phyloP scores from a whole-genome alignment of 2,888 invertebrate genomes.

The Synanthedon tipuliformis region DNA sequence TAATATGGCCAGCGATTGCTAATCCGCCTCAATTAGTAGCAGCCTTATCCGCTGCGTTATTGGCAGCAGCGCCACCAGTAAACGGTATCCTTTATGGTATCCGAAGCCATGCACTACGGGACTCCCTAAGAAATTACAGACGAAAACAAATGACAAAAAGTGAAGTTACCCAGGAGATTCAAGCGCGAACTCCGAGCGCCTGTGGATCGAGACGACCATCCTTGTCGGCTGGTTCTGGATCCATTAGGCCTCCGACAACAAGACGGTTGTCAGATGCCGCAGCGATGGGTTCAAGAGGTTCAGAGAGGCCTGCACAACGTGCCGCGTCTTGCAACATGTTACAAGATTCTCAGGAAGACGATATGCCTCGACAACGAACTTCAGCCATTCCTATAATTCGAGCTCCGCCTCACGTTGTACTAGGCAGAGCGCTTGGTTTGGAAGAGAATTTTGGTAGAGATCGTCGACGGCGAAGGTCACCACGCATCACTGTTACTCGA shows the following conservation, averaged over 20 bases:
- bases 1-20: conserved; percentile 73
- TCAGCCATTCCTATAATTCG: conserved; percentile 62
- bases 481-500: conserved; percentile 78
- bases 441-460: conserved; percentile 48
- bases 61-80: conserved; percentile 78
- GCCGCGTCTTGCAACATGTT: conserved; percentile 78
- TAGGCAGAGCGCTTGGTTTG: conserved; percentile 71
- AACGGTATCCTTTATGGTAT: conserved; percentile 85
- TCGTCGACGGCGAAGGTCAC: conserved; percentile 67
- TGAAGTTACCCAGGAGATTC: conserved; percentile 83
- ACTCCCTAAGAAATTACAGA: conserved; percentile 82
- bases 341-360: conserved; percentile 70
- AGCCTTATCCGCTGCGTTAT: conserved; percentile 72
- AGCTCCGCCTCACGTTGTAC: conserved; percentile 71
- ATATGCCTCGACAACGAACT: conserved; percentile 33
- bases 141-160: conserved; percentile 82
- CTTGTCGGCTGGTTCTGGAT: conserved; percentile 69
- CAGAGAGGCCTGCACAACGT: conserved; percentile 66
- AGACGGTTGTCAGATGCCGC: conserved; percentile 57
- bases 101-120: conserved; percentile 77
- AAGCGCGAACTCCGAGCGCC: conserved; percentile 82
- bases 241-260: conserved; percentile 53
- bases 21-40: conserved; percentile 55
- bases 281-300: conserved; percentile 47
- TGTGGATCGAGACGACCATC: conserved; percentile 82